Conservation (phyloP, 2,888 invertebrate species). For the Eristalis arbustorum region DNA sequence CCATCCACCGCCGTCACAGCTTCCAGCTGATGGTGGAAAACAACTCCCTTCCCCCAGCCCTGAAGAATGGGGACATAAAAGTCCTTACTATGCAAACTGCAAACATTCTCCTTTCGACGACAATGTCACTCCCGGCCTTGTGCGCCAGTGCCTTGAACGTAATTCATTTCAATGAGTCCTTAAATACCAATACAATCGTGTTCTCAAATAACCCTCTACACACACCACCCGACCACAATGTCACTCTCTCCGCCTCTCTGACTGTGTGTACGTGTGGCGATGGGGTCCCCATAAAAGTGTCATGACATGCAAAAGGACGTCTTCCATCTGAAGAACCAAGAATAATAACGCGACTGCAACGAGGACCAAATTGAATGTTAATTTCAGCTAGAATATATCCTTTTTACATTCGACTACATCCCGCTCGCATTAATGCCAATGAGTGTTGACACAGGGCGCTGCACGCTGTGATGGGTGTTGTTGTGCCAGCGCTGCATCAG, state of each 20-base stretch:
- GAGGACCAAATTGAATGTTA: slow-evolving; percentile 65
- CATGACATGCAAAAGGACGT: slow-evolving; percentile 51
- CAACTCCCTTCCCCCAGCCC: neutral
- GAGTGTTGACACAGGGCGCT: slow-evolving; percentile 43
- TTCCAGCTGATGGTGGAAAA: neutral
- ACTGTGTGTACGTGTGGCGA: neutral
- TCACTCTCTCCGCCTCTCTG: neutral
- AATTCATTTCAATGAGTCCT: slow-evolving; percentile 14
- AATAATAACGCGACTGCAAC: slow-evolving; percentile 51
- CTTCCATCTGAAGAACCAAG: slow-evolving; percentile 49
- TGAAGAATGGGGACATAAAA: neutral
- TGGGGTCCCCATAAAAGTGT: slow-evolving; percentile 31
- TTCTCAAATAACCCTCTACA: neutral
- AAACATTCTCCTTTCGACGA: neutral
- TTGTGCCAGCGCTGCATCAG: neutral
- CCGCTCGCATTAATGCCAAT: slow-evolving; percentile 50
- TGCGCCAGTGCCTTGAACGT: neutral
- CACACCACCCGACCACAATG: neutral
- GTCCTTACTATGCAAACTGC: slow-evolving; percentile 1
- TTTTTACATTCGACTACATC: slow-evolving; percentile 54
- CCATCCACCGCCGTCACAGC: neutral
- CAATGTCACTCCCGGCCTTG: neutral
- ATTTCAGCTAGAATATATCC: slow-evolving; percentile 55
- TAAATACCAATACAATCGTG: slow-evolving; percentile 7
- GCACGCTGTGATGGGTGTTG: neutral